Evolutionary conservation across 2,113 vertebrate species (phyloP).

Genomic region (human (Homo sapiens)): DNA sequence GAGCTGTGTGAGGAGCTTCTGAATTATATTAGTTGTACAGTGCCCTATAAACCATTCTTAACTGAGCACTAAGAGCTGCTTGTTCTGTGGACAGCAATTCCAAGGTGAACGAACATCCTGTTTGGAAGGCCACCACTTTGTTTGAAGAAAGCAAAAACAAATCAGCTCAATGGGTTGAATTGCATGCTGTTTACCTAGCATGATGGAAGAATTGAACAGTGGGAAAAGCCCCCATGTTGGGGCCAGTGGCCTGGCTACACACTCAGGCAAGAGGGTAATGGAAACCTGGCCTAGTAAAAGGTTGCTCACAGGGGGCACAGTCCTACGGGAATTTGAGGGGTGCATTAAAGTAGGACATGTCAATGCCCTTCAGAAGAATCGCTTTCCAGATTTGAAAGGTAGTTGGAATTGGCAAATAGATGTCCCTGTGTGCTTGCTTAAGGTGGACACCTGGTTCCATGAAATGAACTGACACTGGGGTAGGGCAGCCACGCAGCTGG

Average conservation of each 20-base stretch:
- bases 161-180: neutral
- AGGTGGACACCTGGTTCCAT: neutral
- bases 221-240: neutral
- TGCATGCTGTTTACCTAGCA: neutral
- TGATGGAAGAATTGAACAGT: neutral
- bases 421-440: neutral
- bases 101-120: neutral
- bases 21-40: neutral
- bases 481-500: too few relatives aligned
- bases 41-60: neutral
- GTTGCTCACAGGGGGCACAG: too few relatives aligned
- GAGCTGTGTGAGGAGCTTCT: neutral
- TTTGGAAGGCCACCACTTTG: neutral
- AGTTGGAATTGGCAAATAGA: neutral
- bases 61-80: neutral
- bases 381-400: neutral
- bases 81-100: neutral
- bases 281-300: neutral
- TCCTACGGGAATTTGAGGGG: too few relatives aligned
- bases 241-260: neutral
- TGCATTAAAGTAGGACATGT: too few relatives aligned
- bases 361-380: neutral
- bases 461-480: neutral
- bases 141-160: neutral
- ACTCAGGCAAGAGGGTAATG: neutral